phyloP scores from a whole-genome alignment of 2,113 vertebrate species.

The human (Homo sapiens) region GRCh38 chr7:15464001-15464500 shows the following conservation, averaged over 20 bases:
- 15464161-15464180: background rate
- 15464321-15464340: conserved; percentile 17
- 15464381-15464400: conserved; percentile 1
- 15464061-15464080: background rate
- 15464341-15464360: conserved; percentile 19
- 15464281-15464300: background rate
- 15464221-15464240: background rate
- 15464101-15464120: background rate
- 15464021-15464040: background rate
- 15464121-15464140: background rate
- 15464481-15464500: background rate
- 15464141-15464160: background rate
- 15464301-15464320: background rate
- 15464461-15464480: conserved; percentile 29
- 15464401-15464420: background rate
- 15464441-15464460: background rate
- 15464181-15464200: background rate
- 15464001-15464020: background rate
- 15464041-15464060: background rate
- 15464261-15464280: background rate
- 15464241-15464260: background rate
- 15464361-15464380: background rate
- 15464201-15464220: background rate
- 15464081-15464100: background rate
- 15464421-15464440: background rate